Evolutionary conservation across 2,888 invertebrate genomes (phyloP).

Genomic region (Drosophila cyrtoloma): DNA sequence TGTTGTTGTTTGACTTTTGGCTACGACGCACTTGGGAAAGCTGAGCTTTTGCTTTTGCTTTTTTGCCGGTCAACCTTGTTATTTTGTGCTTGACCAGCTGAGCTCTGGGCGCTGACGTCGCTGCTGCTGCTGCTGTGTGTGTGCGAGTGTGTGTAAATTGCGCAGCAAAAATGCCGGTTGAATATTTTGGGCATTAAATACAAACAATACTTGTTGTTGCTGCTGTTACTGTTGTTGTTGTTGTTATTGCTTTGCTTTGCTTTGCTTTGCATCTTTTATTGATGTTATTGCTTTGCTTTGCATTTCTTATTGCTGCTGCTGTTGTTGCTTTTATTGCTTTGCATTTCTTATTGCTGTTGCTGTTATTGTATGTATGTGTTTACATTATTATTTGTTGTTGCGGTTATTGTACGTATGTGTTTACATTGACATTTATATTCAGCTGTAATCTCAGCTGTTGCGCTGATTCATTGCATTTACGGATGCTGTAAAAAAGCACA

Average conservation of each 20-base stretch:
- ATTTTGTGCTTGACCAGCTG: constrained; percentile 72
- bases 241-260: constrained; percentile 14
- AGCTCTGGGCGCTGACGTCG: constrained; percentile 27
- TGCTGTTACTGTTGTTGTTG: constrained; percentile 17
- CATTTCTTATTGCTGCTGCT: background rate
- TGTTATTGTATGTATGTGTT: background rate
- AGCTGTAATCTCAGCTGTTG: constrained; percentile 35
- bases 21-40: constrained; percentile 76
- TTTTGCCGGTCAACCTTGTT: constrained; percentile 60
- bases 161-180: constrained; percentile 76
- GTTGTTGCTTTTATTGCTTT: constrained; percentile 2
- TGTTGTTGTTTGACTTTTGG: constrained; percentile 30
- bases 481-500: background rate
- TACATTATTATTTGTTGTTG: background rate
- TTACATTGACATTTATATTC: constrained; percentile 3
- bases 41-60: constrained; percentile 56
- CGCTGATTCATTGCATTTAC: constrained; percentile 45
- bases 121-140: constrained; percentile 11
- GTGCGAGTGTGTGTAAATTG: constrained; percentile 56
- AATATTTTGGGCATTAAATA: constrained; percentile 41
- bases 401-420: background rate
- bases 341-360: background rate
- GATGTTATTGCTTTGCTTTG: constrained; percentile 6
- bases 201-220: constrained; percentile 18
- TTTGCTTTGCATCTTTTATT: constrained; percentile 7